Conservation (phyloP, 1,140 invertebrate genomes). For the Drosophila ercepeae region DNA sequence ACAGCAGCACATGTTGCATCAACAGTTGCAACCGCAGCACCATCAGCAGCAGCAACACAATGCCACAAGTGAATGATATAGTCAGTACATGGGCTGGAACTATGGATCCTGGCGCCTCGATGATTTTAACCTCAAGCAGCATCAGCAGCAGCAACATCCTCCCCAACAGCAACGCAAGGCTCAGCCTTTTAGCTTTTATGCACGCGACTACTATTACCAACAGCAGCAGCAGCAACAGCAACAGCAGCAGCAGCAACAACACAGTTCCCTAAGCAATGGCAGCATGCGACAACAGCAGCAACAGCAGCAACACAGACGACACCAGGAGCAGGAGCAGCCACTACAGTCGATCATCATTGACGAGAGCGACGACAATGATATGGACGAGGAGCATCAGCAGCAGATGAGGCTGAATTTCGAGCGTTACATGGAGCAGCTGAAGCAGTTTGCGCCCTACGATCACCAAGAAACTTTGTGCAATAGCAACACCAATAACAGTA, state of each 20-base stretch:
- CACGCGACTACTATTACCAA: conserved; percentile 54
- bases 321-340: conserved; percentile 20
- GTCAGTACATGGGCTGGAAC: conserved; percentile 78
- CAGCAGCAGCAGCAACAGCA: conserved; percentile 38
- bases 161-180: conserved; percentile 31
- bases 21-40: conserved; percentile 70
- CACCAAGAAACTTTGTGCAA: conserved; percentile 61
- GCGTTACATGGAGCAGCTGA: conserved; percentile 70
- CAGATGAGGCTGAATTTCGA: conserved; percentile 61
- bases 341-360: conserved; percentile 69
- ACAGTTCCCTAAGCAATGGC: conserved; percentile 52
- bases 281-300: conserved; percentile 50
- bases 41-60: conserved; percentile 78
- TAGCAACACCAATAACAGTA: conserved; percentile 55
- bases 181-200: conserved; percentile 53
- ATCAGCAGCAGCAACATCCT: conserved; percentile 33
- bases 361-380: conserved; percentile 70
- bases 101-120: conserved; percentile 71
- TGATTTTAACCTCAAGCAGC: conserved; percentile 60
- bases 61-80: conserved; percentile 83
- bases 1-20: conserved; percentile 72
- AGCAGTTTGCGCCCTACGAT: conserved; percentile 52
- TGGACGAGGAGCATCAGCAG: conserved; percentile 51
- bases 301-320: conserved; percentile 1
- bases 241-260: conserved; percentile 50